phyloP scores from a whole-genome alignment of 2,113 vertebrate species.

The Otocyon megalotis region DNA sequence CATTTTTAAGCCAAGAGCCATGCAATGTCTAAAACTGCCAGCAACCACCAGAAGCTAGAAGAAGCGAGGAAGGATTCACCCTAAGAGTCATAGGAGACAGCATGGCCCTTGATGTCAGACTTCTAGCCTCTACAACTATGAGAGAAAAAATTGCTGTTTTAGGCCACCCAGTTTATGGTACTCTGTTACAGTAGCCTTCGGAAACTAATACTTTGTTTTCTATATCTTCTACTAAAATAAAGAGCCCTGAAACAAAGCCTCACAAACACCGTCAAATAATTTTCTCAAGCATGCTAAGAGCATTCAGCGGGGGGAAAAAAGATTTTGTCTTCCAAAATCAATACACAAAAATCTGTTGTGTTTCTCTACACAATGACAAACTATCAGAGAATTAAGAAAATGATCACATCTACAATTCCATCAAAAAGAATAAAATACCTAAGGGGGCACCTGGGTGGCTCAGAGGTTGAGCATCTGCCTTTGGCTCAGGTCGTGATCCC shows the following conservation, averaged over 20 bases:
- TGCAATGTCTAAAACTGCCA: not conserved
- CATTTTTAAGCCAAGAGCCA: not conserved
- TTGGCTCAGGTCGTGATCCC: too few species aligned
- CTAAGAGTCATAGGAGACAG: accelerated
- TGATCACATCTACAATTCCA: not conserved
- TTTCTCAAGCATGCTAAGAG: not conserved
- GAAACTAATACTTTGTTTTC: not conserved
- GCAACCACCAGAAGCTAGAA: not conserved
- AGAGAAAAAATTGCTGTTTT: not conserved
- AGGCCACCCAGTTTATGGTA: not conserved
- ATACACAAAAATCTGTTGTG: not conserved
- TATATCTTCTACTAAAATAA: not conserved
- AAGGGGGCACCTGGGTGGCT: too few species aligned
- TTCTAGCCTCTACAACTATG: not conserved
- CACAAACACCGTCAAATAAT: not conserved
- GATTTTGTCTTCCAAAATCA: not conserved
- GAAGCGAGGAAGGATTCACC: not conserved
- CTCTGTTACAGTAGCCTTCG: not conserved
- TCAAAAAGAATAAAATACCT: not conserved
- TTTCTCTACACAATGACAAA: not conserved
- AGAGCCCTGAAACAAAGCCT: not conserved
- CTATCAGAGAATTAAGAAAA: not conserved
- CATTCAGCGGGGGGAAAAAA: not conserved
- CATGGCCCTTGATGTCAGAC: not conserved
- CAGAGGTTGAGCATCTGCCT: too few species aligned